phyloP scores from a whole-genome alignment of 2,797 vertebrate genomes.

The Lagodon rhomboides region DNA sequence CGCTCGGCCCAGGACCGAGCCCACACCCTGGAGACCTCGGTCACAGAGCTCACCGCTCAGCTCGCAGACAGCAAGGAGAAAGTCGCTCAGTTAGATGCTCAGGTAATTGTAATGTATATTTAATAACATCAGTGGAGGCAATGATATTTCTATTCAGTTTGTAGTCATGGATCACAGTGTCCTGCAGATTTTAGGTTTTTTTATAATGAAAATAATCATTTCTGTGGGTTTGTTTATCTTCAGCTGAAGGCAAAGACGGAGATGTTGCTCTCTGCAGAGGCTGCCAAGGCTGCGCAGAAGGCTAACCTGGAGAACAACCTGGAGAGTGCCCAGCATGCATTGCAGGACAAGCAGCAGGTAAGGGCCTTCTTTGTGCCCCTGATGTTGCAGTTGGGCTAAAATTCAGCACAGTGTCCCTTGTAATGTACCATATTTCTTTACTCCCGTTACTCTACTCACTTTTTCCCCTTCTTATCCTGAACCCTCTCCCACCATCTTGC shows the following conservation, averaged over 20 bases:
- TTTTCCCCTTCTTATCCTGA: not conserved
- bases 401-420: not conserved
- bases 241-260: conserved; percentile 99
- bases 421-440: not conserved
- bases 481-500: not conserved
- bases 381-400: not conserved
- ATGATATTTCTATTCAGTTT: not conserved
- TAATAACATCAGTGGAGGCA: fast-evolving
- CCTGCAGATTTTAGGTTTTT: not conserved
- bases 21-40: conserved; percentile 89
- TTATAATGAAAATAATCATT: not conserved
- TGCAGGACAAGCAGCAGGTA: conserved; percentile 99
- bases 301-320: conserved; percentile 96
- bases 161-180: not conserved
- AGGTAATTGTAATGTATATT: conserved; percentile 83
- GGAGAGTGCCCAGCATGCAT: conserved; percentile 94
- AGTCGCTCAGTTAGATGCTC: conserved; percentile 92
- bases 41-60: conserved; percentile 90
- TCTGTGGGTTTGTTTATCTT: conserved; percentile 23
- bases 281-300: conserved; percentile 94
- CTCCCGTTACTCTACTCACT: not conserved
- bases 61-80: conserved; percentile 95
- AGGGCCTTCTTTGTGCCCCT: not conserved
- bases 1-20: conserved; percentile 93
- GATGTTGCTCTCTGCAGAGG: conserved; percentile 94